A percentile compares a stretch with the other conserved stretches of the same genome.
phyloP scores from a whole-genome alignment of 2,888 invertebrate genomes.

The Galeopsomyia nigrocyanea region DNA sequence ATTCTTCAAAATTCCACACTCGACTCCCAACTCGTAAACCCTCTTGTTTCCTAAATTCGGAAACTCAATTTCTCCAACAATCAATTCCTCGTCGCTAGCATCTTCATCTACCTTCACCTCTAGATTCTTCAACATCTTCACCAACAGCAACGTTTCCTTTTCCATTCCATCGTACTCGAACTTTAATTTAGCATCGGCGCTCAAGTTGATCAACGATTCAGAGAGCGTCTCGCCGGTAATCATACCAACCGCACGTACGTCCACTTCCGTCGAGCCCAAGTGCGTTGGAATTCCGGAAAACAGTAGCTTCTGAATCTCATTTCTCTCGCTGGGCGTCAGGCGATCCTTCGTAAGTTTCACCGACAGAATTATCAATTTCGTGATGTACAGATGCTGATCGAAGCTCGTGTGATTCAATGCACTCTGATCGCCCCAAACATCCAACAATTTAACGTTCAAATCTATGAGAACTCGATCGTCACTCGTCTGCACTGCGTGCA shows the following conservation, averaged over 20 bases:
- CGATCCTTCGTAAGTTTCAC: constrained; percentile 69
- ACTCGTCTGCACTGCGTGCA: constrained; percentile 67
- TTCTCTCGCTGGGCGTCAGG: constrained; percentile 53
- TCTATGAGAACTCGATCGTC: constrained; percentile 63
- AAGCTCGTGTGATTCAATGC: constrained; percentile 75
- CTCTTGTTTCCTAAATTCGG: constrained; percentile 54
- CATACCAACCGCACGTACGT: constrained; percentile 81
- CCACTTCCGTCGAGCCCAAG: constrained; percentile 75
- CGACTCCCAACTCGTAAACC: constrained; percentile 57
- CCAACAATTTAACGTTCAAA: constrained; percentile 73
- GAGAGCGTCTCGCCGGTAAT: constrained; percentile 78
- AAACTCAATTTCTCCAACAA: constrained; percentile 52
- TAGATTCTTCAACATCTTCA: constrained; percentile 68
- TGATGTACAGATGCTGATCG: constrained; percentile 80
- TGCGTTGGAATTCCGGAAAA: constrained; percentile 79
- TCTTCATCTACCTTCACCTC: constrained; percentile 7
- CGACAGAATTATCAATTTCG: constrained; percentile 76
- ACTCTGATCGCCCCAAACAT: constrained; percentile 79
- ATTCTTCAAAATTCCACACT: constrained; percentile 54
- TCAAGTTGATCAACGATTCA: constrained; percentile 66
- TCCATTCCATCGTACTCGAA: constrained; percentile 78
- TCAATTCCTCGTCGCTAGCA: constrained; percentile 17
- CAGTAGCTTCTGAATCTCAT: constrained; percentile 71
- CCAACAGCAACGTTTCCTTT: constrained; percentile 69
- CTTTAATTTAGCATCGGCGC: constrained; percentile 72